Base-by-base conservation (phyloP, 2,797 vertebrate genomes). In the Sebastolobus alascanus region DNA sequence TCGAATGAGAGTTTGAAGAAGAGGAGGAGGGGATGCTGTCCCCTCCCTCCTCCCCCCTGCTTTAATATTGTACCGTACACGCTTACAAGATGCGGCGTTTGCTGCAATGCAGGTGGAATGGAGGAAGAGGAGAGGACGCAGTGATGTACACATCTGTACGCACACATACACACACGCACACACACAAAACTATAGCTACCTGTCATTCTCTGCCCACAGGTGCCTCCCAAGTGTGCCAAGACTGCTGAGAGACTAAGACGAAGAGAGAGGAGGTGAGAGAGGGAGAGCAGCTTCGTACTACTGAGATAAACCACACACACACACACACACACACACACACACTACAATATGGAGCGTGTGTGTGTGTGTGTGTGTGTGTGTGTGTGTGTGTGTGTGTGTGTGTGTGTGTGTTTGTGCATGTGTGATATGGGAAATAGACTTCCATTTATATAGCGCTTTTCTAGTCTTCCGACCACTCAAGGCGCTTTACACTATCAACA, bases 161-260 rank as follows among this genome's bases (percentile, higher is more conserved):
- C 56, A 70, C 63, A 59, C 31, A 77, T 5, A 33, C 31, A 59
- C 46, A 31, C 65, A 73, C 54, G 20, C 6, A 56, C 22, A 55
- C 52, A 73, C 29, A 73, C n/a, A 70, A 6, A 75, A 60, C 82
- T 77, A 75, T 40, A 75, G 66, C 67, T 71, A 73, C 25, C 73
- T 85, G 85, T 87, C 82, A 86, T 11, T 87, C 46, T 84, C 68
- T 72, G 73, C 78, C 83, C 77, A 90, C 84, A 90, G 82, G 87
- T 87, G 69, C 56, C 75, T 77, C 65, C 74, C 67, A 78, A 77
- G 65, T 79, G 81, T 55, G 69, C 63, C 67, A 81, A 68, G 27
- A 52, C 73, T 52, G 83, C 80, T 84, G 84, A 77, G 73, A 75
- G 61, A 61, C 63, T 33, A 59, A 58, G 14, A 59, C 54, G 14